Evolutionary conservation across 2,888 invertebrate genomes (phyloP).

Genomic region (Uropetala carovei): DNA sequence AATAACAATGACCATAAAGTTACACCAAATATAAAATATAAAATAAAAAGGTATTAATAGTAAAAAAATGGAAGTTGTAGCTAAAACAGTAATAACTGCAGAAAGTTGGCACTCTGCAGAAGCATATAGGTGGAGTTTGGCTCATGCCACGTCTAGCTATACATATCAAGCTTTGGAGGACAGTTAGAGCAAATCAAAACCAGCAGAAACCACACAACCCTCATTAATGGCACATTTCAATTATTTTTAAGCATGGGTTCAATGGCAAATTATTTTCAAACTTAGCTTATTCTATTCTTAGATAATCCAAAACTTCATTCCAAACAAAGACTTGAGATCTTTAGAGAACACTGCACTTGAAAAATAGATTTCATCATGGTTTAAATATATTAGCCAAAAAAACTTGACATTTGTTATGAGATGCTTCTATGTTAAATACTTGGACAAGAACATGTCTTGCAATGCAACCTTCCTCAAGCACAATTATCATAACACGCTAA

Average conservation of each 20-base stretch:
- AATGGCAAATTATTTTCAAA: constrained; percentile 58
- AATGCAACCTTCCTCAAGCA: constrained; percentile 65
- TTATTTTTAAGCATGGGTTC: constrained; percentile 61
- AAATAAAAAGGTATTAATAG: constrained; percentile 11
- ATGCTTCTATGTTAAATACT: constrained; percentile 26
- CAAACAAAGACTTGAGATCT: constrained; percentile 60
- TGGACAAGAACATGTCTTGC: constrained; percentile 55
- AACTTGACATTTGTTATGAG: constrained; percentile 4
- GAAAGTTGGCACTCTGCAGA: constrained; percentile 46
- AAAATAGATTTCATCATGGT: constrained; percentile 40
- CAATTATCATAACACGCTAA: constrained; percentile 60
- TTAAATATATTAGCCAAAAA: constrained; percentile 45
- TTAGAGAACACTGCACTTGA: constrained; percentile 51
- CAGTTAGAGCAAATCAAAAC: constrained; percentile 61
- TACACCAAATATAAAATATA: constrained; percentile 2
- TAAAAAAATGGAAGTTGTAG: constrained; percentile 17
- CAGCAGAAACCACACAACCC: constrained; percentile 65
- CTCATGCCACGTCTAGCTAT: constrained; percentile 55
- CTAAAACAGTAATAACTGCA: constrained; percentile 42
- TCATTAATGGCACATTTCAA: constrained; percentile 57
- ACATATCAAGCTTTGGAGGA: constrained; percentile 53
- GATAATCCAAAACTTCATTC: constrained; percentile 61
- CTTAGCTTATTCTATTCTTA: constrained; percentile 48
- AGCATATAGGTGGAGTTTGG: constrained; percentile 35
- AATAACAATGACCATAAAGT: constrained; percentile 27